Percentiles rank a stretch among this genome's conserved stretches.
Conservation (phyloP, 64 coral and sea anemone species). For the Catalaphyllia jardinei region DNA sequence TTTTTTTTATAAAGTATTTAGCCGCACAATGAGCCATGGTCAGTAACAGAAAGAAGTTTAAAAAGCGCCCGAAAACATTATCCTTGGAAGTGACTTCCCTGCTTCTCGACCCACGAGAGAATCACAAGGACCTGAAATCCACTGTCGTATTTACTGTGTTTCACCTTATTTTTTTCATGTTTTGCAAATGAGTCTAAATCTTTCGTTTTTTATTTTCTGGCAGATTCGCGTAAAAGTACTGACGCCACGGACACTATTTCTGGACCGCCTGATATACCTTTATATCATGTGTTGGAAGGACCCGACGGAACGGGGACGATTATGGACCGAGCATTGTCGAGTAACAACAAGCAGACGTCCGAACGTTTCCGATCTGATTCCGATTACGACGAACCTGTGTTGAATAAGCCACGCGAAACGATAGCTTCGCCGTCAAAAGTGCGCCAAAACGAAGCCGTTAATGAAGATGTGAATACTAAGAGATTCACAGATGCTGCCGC, state of each 20-base stretch:
- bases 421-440: neutral
- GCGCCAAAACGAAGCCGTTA: neutral
- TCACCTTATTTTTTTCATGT: too few relatives aligned
- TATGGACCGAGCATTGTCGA: neutral
- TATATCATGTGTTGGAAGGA: neutral
- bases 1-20: too few relatives aligned
- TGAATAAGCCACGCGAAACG: neutral
- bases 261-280: neutral
- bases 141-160: too few relatives aligned
- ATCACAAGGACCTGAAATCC: too few relatives aligned
- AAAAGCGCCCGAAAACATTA: too few relatives aligned
- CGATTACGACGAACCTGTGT: conserved; percentile 7
- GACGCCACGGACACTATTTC: neutral
- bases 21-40: too few relatives aligned
- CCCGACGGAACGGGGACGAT: neutral
- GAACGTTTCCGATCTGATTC: neutral
- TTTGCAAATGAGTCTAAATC: neutral
- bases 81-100: too few relatives aligned
- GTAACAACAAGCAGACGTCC: neutral
- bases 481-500: neutral
- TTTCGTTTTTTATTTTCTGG: neutral
- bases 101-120: too few relatives aligned
- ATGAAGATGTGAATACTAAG: neutral
- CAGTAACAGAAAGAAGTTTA: too few relatives aligned
- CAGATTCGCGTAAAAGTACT: neutral